Percentiles rank a stretch among this genome's conserved stretches.
phyloP scores from a whole-genome alignment of 2,113 vertebrate genomes.

The Pithys albifrons region DNA sequence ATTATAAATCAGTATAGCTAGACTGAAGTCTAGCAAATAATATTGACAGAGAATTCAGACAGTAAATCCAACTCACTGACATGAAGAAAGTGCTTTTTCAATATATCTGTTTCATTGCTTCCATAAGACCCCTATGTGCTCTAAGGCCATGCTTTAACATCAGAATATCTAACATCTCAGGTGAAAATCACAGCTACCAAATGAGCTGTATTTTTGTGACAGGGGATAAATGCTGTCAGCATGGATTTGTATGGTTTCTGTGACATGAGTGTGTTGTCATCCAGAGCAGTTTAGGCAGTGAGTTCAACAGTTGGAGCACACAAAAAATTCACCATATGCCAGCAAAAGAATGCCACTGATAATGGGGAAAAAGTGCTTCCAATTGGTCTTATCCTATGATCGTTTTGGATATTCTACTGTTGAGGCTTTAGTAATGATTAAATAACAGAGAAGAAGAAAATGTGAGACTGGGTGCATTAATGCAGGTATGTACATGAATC shows the following conservation, averaged over 20 bases:
- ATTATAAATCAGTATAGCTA: neutral
- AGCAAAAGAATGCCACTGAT: neutral
- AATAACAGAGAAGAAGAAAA: neutral
- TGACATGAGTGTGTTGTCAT: neutral
- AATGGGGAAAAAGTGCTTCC: neutral
- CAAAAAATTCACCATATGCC: neutral
- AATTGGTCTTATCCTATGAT: neutral
- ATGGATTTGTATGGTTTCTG: neutral
- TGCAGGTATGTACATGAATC: neutral
- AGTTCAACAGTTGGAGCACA: neutral
- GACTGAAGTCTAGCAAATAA: neutral
- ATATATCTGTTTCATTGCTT: neutral
- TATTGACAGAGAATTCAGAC: neutral
- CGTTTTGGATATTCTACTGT: neutral
- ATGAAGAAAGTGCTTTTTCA: neutral
- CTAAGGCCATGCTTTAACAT: neutral
- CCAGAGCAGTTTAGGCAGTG: neutral
- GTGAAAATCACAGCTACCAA: neutral
- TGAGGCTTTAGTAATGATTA: neutral
- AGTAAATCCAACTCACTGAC: neutral
- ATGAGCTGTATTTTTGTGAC: neutral
- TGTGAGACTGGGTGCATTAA: neutral
- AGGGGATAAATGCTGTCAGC: neutral
- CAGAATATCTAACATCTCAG: neutral
- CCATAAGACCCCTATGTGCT: neutral